Conservation (phyloP, 2,888 invertebrate genomes). For the Acanthoscelides obtectus region DNA sequence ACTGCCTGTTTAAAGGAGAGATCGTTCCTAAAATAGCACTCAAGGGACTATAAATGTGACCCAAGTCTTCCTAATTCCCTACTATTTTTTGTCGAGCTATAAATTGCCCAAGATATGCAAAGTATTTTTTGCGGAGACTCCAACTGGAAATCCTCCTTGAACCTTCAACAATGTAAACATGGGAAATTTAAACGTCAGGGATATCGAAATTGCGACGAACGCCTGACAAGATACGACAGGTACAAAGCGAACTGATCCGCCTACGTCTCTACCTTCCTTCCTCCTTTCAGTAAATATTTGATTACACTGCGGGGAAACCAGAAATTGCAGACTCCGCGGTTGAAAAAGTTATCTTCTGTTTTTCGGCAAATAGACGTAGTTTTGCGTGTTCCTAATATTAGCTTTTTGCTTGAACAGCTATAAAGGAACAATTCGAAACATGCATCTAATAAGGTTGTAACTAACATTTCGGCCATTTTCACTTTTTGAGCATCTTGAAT, state of each 20-base stretch:
- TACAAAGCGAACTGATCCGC: background rate
- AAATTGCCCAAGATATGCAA: background rate
- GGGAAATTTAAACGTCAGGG: background rate
- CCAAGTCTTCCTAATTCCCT: too few relatives aligned
- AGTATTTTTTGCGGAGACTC: background rate
- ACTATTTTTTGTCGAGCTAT: too few relatives aligned
- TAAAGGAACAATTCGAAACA: too few relatives aligned
- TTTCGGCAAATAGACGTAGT: background rate
- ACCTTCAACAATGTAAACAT: background rate
- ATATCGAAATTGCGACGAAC: background rate
- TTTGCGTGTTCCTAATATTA: too few relatives aligned
- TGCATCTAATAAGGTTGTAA: too few relatives aligned
- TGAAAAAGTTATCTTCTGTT: background rate
- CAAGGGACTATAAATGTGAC: too few relatives aligned
- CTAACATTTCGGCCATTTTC: too few relatives aligned
- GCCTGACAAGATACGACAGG: background rate
- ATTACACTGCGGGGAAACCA: background rate
- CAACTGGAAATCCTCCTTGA: background rate
- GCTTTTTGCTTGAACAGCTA: too few relatives aligned
- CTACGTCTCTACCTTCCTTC: background rate
- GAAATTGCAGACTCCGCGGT: background rate
- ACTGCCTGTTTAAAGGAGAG: too few relatives aligned
- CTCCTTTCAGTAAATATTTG: background rate
- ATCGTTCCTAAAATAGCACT: too few relatives aligned
- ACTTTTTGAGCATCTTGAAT: too few relatives aligned